Evolutionary conservation across 2,888 invertebrate genomes (phyloP).

Genomic region (Orthosia gracilis): DNA sequence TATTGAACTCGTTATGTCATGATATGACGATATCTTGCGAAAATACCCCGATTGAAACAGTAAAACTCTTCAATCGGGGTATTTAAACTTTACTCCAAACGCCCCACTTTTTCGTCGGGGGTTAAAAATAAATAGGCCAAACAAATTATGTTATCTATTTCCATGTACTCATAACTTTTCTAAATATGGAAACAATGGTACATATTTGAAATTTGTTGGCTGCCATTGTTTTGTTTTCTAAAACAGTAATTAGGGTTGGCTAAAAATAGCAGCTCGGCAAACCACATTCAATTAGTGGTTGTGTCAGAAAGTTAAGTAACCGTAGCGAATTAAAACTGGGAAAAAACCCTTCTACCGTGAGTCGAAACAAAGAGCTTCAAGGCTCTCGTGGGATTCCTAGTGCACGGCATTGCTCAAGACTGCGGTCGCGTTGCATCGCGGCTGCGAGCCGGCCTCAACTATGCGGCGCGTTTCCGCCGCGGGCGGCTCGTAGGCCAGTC

Average conservation of each 20-base stretch:
- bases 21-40: too few species aligned
- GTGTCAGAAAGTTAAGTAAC: constrained; percentile 72
- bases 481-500: constrained; percentile 49
- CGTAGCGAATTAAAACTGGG: constrained; percentile 71
- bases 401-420: constrained; percentile 78
- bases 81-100: too few species aligned
- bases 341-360: constrained; percentile 76
- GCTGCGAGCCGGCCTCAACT: constrained; percentile 62
- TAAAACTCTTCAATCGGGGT: too few species aligned
- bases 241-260: constrained; percentile 60
- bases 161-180: constrained; percentile 12
- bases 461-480: constrained; percentile 80
- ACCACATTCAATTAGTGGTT: constrained; percentile 78
- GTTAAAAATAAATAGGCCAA: not conserved
- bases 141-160: constrained; percentile 9
- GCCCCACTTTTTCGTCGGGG: too few species aligned
- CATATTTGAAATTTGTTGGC: constrained; percentile 38
- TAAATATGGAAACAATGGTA: constrained; percentile 41
- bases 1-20: too few species aligned
- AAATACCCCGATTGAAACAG: too few species aligned
- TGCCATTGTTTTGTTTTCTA: constrained; percentile 43
- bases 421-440: constrained; percentile 78
- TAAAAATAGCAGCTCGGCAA: constrained; percentile 69
- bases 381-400: constrained; percentile 80
- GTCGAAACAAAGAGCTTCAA: constrained; percentile 82